A percentile compares a stretch with the other conserved stretches of the same genome.
These are phyloP conservation scores for Agrochola macilenta DNA, from an alignment of 2,888 invertebrate species.

Conservation along the genomic window DNA sequence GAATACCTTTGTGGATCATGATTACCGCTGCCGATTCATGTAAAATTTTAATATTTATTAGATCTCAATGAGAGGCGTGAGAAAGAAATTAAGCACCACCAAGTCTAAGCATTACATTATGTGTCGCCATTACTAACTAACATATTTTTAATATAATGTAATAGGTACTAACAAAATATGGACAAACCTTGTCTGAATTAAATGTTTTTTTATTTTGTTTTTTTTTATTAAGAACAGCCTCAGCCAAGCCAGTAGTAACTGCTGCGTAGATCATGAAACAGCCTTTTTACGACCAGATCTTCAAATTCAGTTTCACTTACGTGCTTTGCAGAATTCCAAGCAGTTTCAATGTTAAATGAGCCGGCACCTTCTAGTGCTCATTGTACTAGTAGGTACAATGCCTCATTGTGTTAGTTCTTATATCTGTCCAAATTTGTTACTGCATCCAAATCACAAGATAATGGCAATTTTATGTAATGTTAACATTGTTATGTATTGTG, in stretches of 20 bases:
- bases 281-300: background rate
- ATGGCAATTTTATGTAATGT: constrained; percentile 20
- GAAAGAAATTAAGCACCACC: background rate
- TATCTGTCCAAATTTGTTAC: constrained; percentile 27
- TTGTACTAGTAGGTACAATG: constrained; percentile 42
- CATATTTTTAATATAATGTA: too few species aligned
- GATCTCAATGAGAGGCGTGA: background rate
- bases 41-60: background rate
- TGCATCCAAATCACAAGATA: constrained; percentile 28
- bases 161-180: too few species aligned
- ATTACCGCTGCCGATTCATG: background rate
- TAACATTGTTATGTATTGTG: too few species aligned
- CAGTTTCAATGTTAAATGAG: constrained; percentile 50
- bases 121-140: too few species aligned
- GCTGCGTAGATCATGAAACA: background rate
- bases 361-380: constrained; percentile 13
- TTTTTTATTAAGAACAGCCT: background rate
- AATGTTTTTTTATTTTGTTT: too few species aligned
- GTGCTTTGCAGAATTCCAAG: constrained; percentile 3
- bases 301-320: constrained; percentile 6
- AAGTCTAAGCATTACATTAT: background rate
- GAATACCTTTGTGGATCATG: background rate
- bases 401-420: constrained; percentile 44
- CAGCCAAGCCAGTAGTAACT: background rate
- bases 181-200: too few species aligned